Base-by-base conservation (phyloP, 2,113 vertebrate genomes). In the Otocyon megalotis region DNA sequence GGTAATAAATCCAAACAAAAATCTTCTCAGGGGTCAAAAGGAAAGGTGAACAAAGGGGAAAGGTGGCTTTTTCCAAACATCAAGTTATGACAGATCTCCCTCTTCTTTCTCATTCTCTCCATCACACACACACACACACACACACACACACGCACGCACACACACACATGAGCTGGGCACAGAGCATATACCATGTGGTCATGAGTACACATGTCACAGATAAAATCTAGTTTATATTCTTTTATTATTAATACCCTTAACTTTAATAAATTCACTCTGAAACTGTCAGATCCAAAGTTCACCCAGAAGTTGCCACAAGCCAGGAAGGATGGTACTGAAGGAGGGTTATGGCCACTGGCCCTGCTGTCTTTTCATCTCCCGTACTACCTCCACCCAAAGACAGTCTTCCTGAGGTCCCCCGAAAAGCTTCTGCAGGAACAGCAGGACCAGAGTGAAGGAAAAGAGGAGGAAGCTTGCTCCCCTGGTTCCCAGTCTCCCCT, bases 161-260 rank as follows among this genome's bases (percentile, higher is more conserved):
- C 28, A 14, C 13, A 77, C 48, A 32, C 65, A 63, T 0, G 1
- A 63, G 63, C 53, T 37, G 15, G 30, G 48, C 14, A 6, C 60
- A 65, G 48, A 50, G 16, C 16, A 71, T 83, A 79, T 53, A 56
- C 43, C 48, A 72, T 1, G 0, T 67, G 79, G 54, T 71, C 58
- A 82, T 16, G 28, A 79, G 30, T 85, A 53, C 35, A 16, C n/a
- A 15, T 79, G 76, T 76, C 54, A 80, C 81, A 96, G 63, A 37
- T 63, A 95, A 93, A 83, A 53, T 65, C 87, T 94, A 69, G 54
- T 67, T 93, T 90, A 71, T 24, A 82, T 83, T 94, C 26, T 96
- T 77, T 81, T 84, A 60, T 84, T 81, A 97, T 85, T 91, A 93
- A 92, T 80, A 48, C 1, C 32, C 20, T 90, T 82, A 80, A 88